Percentiles rank a stretch among this genome's conserved stretches.
phyloP scores from a whole-genome alignment of 2,113 vertebrate species.

The Coturnix japonica region DNA sequence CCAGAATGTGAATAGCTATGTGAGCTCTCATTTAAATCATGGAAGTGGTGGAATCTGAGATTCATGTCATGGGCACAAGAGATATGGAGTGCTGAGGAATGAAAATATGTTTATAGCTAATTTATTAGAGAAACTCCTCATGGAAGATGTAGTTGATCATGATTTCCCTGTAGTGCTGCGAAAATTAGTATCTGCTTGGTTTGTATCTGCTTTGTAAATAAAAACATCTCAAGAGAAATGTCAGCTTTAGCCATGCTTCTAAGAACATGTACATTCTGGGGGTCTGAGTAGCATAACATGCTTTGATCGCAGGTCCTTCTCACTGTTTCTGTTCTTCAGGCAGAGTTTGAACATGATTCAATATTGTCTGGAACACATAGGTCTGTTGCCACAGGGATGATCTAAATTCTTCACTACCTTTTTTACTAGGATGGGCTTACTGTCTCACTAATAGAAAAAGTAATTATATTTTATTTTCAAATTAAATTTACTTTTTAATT shows the following conservation, averaged over 20 bases:
- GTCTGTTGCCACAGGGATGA: neutral
- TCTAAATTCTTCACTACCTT: neutral
- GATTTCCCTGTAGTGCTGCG: constrained; percentile 26
- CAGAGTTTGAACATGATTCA: constrained; percentile 4
- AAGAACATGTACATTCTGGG: neutral
- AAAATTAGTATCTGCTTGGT: constrained; percentile 18
- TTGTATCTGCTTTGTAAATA: constrained; percentile 14
- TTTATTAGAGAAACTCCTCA: constrained; percentile 12
- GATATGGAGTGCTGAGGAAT: neutral
- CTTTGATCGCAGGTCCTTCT: neutral
- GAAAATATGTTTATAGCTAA: constrained; percentile 26
- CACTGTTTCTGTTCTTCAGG: neutral
- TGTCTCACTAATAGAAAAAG: neutral
- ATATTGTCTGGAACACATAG: neutral
- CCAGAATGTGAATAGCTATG: neutral
- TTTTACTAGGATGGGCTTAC: neutral
- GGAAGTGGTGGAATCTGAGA: neutral
- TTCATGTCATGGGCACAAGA: neutral
- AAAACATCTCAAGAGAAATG: neutral
- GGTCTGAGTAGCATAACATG: neutral
- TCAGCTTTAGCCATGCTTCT: neutral
- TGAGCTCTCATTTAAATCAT: neutral
- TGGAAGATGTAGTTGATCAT: constrained; percentile 2
- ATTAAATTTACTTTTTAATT: neutral
- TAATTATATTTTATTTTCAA: neutral